Percentiles rank a stretch among this genome's conserved stretches.
Conservation (phyloP, 2,797 vertebrate species). For the Harpagifer antarcticus region DNA sequence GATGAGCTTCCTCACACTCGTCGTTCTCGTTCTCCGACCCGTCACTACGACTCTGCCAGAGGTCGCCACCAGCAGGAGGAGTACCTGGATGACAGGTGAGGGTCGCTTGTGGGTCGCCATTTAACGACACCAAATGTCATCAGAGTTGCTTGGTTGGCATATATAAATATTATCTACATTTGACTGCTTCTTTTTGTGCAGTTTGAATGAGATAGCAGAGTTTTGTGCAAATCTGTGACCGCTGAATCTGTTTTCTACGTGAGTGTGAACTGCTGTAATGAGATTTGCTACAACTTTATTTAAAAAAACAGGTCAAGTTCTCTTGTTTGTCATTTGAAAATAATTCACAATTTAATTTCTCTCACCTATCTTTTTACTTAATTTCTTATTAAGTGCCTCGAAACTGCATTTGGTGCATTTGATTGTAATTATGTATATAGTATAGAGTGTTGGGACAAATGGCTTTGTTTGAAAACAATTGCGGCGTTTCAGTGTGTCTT, state of each 20-base stretch:
- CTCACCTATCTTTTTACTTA: not conserved
- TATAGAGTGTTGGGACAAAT: conserved; percentile 13
- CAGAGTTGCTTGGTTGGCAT: conserved; percentile 11
- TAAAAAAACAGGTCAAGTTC: not conserved
- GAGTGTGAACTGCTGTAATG: conserved; percentile 3
- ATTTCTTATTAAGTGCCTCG: not conserved
- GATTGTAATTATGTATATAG: conserved; percentile 10
- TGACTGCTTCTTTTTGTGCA: not conserved
- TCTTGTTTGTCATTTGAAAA: not conserved
- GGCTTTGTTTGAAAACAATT: conserved; percentile 11
- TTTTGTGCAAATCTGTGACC: conserved; percentile 21
- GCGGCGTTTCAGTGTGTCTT: conserved; percentile 23
- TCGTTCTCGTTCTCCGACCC: conserved; percentile 95
- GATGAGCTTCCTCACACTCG: conserved; percentile 95
- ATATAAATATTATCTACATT: not conserved
- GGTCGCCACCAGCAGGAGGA: conserved; percentile 82
- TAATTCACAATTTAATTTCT: conserved; percentile 3
- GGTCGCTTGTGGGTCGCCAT: not conserved
- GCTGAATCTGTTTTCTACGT: not conserved
- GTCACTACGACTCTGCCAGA: conserved; percentile 91
- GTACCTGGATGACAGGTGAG: conserved; percentile 96
- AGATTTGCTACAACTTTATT: conserved; percentile 8
- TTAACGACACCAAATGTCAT: not conserved
- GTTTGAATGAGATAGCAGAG: not conserved
- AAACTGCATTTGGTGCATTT: conserved; percentile 18